These are phyloP conservation scores for Meiosimyza platycephala DNA, from an alignment of 2,888 invertebrate species.

Conservation along the genomic window DNA sequence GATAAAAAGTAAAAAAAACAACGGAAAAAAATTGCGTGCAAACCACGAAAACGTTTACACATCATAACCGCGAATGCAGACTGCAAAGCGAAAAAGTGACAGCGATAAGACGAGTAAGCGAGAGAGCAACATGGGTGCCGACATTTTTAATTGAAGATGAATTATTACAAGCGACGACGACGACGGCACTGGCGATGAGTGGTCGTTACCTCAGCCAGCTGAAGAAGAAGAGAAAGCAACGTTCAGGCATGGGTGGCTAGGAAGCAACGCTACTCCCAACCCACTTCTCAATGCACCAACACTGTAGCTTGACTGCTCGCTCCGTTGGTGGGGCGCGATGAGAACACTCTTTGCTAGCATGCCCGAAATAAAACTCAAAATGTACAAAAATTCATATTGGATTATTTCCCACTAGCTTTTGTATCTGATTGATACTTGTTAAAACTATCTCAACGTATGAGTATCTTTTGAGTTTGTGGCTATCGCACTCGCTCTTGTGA, in stretches of 20 bases:
- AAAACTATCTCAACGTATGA: slow-evolving; percentile 31
- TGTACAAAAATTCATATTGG: slow-evolving; percentile 26
- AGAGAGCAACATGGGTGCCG: slow-evolving; percentile 54
- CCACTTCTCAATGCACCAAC: background rate
- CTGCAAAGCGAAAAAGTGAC: slow-evolving; percentile 15
- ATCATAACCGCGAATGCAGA: slow-evolving; percentile 57
- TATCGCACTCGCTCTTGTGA: background rate
- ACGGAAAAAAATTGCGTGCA: slow-evolving; percentile 49
- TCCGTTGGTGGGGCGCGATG: background rate
- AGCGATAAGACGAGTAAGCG: slow-evolving; percentile 33
- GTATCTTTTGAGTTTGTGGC: slow-evolving; percentile 16
- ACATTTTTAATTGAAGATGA: slow-evolving; percentile 66
- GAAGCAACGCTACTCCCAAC: background rate
- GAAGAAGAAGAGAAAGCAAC: slow-evolving; percentile 1
- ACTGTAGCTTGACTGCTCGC: background rate
- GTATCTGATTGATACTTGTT: slow-evolving; percentile 3
- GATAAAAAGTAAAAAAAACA: slow-evolving; percentile 45
- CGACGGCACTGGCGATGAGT: slow-evolving; percentile 30
- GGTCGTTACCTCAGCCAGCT: slow-evolving; percentile 17
- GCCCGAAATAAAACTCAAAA: slow-evolving; percentile 3
- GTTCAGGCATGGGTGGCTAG: slow-evolving; percentile 9
- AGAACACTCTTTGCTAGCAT: slow-evolving; percentile 1
- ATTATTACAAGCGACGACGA: slow-evolving; percentile 51
- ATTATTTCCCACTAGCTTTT: slow-evolving; percentile 8
- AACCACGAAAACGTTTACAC: slow-evolving; percentile 65